Evolutionary conservation across 2,113 vertebrate genomes (phyloP).

Genomic region (Tetrax tetrax): DNA sequence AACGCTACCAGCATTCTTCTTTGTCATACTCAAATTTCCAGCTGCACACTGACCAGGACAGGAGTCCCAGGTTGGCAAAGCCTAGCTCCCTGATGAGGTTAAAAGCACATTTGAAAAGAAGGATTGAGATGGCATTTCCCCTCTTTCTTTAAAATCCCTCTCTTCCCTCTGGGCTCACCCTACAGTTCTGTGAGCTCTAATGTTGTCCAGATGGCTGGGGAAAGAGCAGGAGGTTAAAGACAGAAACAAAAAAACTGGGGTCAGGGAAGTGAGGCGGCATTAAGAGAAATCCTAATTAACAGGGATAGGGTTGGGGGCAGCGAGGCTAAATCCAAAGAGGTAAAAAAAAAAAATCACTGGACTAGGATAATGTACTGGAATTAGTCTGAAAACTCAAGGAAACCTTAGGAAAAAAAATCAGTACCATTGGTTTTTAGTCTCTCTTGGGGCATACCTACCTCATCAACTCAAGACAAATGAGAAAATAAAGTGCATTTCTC

Average conservation of each 20-base stretch:
- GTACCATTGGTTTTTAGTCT: background rate
- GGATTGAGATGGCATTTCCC: background rate
- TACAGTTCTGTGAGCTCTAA: background rate
- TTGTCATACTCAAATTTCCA: background rate
- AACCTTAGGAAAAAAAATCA: background rate
- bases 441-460: background rate
- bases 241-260: background rate
- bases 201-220: background rate
- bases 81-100: background rate
- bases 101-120: background rate
- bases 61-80: background rate
- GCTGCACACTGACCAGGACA: background rate
- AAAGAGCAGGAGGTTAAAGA: background rate
- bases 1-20: background rate
- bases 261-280: background rate
- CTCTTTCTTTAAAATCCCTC: background rate
- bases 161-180: background rate
- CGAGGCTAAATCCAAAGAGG: background rate
- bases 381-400: background rate
- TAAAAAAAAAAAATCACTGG: background rate
- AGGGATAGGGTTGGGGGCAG: background rate
- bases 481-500: constrained; percentile 5
- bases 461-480: background rate
- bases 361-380: background rate
- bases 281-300: background rate